These are phyloP conservation scores for Tiliqua scincoides DNA, from an alignment of 2,113 vertebrate genomes.

Conservation along the genomic window DNA sequence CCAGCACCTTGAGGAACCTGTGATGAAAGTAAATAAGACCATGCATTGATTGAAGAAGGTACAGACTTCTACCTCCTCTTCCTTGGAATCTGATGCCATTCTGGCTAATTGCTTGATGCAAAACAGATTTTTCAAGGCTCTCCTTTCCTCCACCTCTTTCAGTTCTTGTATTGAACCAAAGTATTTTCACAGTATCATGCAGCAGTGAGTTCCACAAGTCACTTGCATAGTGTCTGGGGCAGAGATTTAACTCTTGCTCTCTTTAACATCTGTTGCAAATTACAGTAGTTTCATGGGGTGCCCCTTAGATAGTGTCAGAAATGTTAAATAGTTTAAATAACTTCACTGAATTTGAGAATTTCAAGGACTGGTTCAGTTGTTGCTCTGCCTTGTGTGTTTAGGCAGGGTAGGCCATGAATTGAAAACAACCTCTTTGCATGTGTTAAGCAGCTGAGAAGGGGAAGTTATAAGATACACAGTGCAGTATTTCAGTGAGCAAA, in stretches of 20 bases:
- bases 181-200: background rate
- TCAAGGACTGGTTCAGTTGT: too few species aligned
- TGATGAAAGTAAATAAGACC: background rate
- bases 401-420: background rate
- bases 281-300: background rate
- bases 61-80: background rate
- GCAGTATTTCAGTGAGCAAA: background rate
- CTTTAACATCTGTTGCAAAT: background rate
- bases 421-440: background rate
- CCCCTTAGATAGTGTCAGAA: background rate
- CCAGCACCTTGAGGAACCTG: constrained; percentile 4
- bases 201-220: background rate
- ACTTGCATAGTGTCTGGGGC: background rate
- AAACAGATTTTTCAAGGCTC: background rate
- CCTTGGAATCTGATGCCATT: background rate
- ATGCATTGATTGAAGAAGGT: background rate
- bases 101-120: background rate
- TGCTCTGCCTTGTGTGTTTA: background rate
- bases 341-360: background rate
- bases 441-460: background rate
- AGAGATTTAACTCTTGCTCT: background rate
- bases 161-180: background rate
- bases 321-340: background rate
- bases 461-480: constrained; percentile 1
- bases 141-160: background rate